phyloP scores from a whole-genome alignment of 1,140 invertebrate species.

The Saccostrea cuccullata region DNA sequence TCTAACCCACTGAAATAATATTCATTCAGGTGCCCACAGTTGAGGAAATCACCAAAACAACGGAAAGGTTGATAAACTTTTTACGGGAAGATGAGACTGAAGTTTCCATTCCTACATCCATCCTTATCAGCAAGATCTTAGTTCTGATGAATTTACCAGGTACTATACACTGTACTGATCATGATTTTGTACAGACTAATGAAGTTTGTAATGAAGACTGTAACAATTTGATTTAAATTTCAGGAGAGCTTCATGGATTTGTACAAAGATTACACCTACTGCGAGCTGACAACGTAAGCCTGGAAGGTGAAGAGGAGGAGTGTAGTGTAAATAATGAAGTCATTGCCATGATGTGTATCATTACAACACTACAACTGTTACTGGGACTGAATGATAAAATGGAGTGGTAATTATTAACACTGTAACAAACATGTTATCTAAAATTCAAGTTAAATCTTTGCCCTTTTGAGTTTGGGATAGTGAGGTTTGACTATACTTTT shows the following conservation, averaged over 20 bases:
- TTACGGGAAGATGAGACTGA: background rate
- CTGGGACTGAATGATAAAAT: slow-evolving; percentile 12
- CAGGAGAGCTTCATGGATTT: background rate
- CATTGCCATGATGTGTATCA: slow-evolving; percentile 9
- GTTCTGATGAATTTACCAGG: slow-evolving; percentile 19
- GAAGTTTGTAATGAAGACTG: too few species aligned
- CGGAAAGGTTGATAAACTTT: background rate
- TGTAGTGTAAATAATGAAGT: background rate
- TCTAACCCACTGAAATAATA: too few species aligned
- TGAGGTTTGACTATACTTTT: too few species aligned
- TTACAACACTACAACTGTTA: background rate
- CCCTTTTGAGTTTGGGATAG: too few species aligned
- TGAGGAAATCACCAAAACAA: background rate
- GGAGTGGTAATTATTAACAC: background rate
- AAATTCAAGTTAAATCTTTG: too few species aligned
- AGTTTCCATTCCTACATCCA: background rate
- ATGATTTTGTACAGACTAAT: too few species aligned
- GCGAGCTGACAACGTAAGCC: background rate
- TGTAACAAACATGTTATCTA: too few species aligned
- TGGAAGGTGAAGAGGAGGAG: background rate
- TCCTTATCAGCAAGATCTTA: slow-evolving; percentile 7
- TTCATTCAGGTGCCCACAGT: background rate
- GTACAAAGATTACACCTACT: background rate
- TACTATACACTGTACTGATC: background rate
- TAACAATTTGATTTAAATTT: background rate